phyloP scores from a whole-genome alignment of 1,140 invertebrate species.

The Drosophila parvula region DNA sequence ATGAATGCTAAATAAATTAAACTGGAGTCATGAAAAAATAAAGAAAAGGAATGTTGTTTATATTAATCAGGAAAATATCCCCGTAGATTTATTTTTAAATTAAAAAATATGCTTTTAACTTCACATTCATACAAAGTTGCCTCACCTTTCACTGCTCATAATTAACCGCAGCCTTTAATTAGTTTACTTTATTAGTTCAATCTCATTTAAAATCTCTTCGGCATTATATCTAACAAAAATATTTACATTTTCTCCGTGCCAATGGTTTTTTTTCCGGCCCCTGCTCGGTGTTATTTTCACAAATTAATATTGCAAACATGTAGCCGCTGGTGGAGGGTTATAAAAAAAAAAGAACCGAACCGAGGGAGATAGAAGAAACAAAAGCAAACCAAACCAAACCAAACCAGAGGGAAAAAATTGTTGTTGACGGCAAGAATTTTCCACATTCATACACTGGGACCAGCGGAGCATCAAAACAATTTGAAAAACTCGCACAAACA shows the following conservation, averaged over 20 bases:
- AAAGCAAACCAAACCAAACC: conserved; percentile 13
- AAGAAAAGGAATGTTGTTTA: not conserved
- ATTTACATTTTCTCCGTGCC: conserved; percentile 32
- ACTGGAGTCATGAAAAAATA: not conserved
- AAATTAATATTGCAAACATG: conserved; percentile 65
- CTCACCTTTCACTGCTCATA: not conserved
- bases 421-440: conserved; percentile 46
- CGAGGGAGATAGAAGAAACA: conserved; percentile 1
- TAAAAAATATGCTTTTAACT: not conserved
- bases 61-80: not conserved
- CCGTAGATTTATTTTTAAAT: not conserved
- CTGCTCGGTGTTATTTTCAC: conserved; percentile 23
- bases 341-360: not conserved
- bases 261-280: conserved; percentile 11
- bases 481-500: conserved; percentile 61
- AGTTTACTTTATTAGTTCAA: conserved; percentile 52
- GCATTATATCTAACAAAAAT: conserved; percentile 49
- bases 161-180: conserved; percentile 41
- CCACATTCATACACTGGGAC: conserved; percentile 40
- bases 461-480: conserved; percentile 66
- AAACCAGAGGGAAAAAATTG: conserved; percentile 39
- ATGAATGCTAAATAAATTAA: not conserved
- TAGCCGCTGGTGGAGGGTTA: not conserved
- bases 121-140: not conserved
- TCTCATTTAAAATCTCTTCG: conserved; percentile 31